Evolutionary conservation across 2,888 invertebrate genomes (phyloP).

Genomic region (Acanthosepion pharaonis): DNA sequence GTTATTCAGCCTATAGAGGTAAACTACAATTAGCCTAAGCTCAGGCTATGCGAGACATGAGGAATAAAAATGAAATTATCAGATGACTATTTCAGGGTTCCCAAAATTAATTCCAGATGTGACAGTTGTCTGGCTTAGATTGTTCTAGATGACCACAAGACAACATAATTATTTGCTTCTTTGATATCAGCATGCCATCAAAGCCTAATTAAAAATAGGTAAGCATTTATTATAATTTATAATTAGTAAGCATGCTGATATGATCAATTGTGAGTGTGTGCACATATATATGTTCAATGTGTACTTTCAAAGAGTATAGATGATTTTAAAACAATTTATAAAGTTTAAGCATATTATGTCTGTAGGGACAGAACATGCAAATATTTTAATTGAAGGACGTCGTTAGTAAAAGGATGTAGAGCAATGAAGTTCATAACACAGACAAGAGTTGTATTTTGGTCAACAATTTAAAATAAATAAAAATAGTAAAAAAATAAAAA

Average conservation of each 20-base stretch:
- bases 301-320: too few relatives aligned
- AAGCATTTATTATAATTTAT: too few relatives aligned
- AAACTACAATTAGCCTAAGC: not conserved
- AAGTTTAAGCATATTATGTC: not conserved
- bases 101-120: not conserved
- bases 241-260: too few relatives aligned
- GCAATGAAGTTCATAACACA: not conserved
- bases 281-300: too few relatives aligned
- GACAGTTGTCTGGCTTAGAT: not conserved
- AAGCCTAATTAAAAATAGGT: too few relatives aligned
- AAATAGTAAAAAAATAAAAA: not conserved
- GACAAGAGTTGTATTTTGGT: not conserved
- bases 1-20: too few relatives aligned
- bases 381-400: not conserved
- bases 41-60: not conserved
- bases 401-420: not conserved
- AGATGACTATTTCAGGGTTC: not conserved
- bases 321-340: not conserved
- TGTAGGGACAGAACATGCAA: not conserved
- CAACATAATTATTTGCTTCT: too few relatives aligned
- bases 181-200: too few relatives aligned
- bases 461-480: not conserved
- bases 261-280: too few relatives aligned
- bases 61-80: not conserved
- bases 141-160: not conserved